These are phyloP conservation scores for Borostomias antarcticus DNA, from an alignment of 2,797 vertebrate genomes.

Conservation along the genomic window DNA sequence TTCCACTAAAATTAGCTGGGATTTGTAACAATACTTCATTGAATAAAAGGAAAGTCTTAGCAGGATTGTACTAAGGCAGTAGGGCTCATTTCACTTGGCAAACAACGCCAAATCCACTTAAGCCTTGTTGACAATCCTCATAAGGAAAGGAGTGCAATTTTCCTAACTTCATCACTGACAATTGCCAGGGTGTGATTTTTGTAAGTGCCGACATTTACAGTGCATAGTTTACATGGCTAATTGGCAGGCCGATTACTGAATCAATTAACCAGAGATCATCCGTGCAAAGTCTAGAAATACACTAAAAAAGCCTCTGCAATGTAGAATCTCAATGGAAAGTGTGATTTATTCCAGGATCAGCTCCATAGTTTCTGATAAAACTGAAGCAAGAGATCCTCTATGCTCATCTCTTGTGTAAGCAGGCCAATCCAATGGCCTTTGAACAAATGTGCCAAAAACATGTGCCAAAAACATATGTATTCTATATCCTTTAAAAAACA, in stretches of 20 bases:
- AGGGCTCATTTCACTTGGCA: conserved; percentile 48
- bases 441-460: background rate
- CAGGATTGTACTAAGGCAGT: conserved; percentile 32
- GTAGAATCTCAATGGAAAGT: too few relatives aligned
- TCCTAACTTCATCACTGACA: conserved; percentile 28
- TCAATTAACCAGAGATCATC: conserved; percentile 38
- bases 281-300: too few relatives aligned
- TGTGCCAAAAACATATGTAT: background rate
- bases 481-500: too few relatives aligned
- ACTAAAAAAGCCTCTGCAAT: background rate
- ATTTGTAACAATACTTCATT: conserved; percentile 61
- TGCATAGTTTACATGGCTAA: conserved; percentile 46
- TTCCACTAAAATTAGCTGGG: conserved; percentile 57
- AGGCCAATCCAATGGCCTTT: background rate
- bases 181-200: conserved; percentile 20
- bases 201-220: conserved; percentile 28
- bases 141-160: conserved; percentile 35
- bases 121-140: conserved; percentile 47
- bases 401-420: background rate
- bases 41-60: background rate
- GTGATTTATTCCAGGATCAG: too few relatives aligned
- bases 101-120: conserved; percentile 40
- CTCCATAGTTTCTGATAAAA: too few relatives aligned
- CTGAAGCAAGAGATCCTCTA: too few relatives aligned
- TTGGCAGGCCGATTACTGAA: conserved; percentile 30